Evolutionary conservation across 2,888 invertebrate species (phyloP), one percentile per base, ranked within the genome.

Genomic region (Cryptus viduatorius): DNA sequence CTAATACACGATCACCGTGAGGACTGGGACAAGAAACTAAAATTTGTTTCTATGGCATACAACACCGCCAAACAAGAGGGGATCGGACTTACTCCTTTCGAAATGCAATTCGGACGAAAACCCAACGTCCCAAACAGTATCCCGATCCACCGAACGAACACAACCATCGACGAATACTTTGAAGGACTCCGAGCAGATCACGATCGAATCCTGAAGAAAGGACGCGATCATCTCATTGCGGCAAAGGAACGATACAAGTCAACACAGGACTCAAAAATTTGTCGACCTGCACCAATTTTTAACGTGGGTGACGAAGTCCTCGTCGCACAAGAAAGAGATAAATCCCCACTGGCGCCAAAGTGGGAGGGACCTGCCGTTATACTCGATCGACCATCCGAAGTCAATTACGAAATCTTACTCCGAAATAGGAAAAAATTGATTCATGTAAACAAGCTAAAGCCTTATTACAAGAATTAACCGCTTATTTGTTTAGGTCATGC

Each of bases 81-180:
- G 4, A 37, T 4, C 37, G 4, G 37, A 3, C 37, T 37, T 4
- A 37, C 37, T 4, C 37, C 37, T 4, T 16, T 46, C 46, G 73
- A 61, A n/a, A 73, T 73, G 61, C 46, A 61, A 29, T 73, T 72
- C 14, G 59, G 72, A 37, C 24, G 72, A 1, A 72, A 72, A 59
- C 72, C 44, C 12, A 72, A 72, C 29, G 24, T 61, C 10, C 61
- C 31, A 24, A 73, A 73, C 44, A 31, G 29, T 29, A n/a, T 68
- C 5, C 68, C 48, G 4, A 68, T 68, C n/a, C 50, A 68, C 14
- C 48, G 68, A 8, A 50, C 24, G 24, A 67, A 67, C 14, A 24
- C 24, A 19, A 67, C 67, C 12, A 56, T 72, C 59, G 59, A 59
- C 37, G n/a, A n/a, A n/a, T n/a, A n/a, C n/a, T n/a, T n/a, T n/a